These are phyloP conservation scores for Camponotus pennsylvanicus DNA, from an alignment of 1,140 invertebrate genomes.

Conservation along the genomic window DNA sequence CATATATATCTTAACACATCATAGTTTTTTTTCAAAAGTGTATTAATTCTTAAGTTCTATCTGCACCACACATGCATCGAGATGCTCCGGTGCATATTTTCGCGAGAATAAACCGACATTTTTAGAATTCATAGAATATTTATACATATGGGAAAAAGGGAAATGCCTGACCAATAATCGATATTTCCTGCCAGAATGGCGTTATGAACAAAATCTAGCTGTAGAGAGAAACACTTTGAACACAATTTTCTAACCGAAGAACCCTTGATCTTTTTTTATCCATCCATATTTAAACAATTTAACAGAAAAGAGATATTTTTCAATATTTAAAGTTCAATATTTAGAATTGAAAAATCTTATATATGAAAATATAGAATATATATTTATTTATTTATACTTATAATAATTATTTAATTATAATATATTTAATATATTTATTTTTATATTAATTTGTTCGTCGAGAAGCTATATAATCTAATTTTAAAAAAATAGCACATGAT, in stretches of 20 bases:
- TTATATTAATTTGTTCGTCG: neutral
- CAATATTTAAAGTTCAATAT: neutral
- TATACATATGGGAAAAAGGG: constrained; percentile 56
- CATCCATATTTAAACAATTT: neutral
- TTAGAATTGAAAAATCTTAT: neutral
- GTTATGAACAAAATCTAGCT: constrained; percentile 31
- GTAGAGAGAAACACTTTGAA: constrained; percentile 33
- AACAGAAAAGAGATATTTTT: constrained; percentile 9
- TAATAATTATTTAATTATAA: constrained; percentile 1
- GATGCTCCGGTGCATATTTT: constrained; percentile 35
- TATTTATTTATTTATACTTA: neutral
- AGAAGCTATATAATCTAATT: neutral
- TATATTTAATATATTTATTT: neutral
- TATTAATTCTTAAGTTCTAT: constrained; percentile 39
- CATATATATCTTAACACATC: too few species aligned
- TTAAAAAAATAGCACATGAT: neutral
- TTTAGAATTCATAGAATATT: constrained; percentile 57
- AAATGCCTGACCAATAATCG: constrained; percentile 57
- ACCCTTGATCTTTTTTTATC: constrained; percentile 7
- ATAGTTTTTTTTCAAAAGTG: constrained; percentile 3
- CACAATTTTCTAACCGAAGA: constrained; percentile 48
- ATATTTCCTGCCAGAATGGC: constrained; percentile 39
- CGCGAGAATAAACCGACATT: constrained; percentile 52
- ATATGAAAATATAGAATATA: neutral
- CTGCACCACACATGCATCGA: neutral